A percentile compares a stretch with the other conserved stretches of the same genome.
Evolutionary conservation across 2,888 invertebrate species (phyloP).

Genomic region (Trissolcus brochymenae): DNA sequence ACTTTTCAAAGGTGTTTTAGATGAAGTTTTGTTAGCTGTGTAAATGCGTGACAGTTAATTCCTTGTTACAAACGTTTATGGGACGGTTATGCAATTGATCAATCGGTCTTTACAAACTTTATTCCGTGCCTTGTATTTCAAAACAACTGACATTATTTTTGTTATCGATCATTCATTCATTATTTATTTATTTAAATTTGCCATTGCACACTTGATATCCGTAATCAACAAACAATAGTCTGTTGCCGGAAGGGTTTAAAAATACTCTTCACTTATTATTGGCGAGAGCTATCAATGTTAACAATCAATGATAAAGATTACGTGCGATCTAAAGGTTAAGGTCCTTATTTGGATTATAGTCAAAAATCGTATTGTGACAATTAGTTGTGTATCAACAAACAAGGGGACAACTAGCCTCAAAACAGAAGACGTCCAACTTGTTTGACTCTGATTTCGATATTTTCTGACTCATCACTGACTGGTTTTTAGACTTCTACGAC

Average conservation of each 20-base stretch:
- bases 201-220: neutral
- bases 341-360: slow-evolving; percentile 27
- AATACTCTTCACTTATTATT: slow-evolving; percentile 4
- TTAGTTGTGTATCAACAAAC: slow-evolving; percentile 1
- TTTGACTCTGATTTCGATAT: neutral
- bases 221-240: neutral
- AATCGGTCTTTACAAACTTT: neutral
- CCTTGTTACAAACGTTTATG: slow-evolving; percentile 13
- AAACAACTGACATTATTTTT: neutral
- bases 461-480: no score
- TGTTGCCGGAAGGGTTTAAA: slow-evolving; percentile 37
- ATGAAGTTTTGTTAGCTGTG: slow-evolving; percentile 1
- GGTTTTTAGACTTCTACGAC: slow-evolving; percentile 90
- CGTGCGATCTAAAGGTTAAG: slow-evolving; percentile 42
- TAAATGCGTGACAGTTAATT: slow-evolving; percentile 7
- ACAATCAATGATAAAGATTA: slow-evolving; percentile 31
- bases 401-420: no score
- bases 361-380: slow-evolving; percentile 26
- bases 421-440: neutral
- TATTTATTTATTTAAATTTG: neutral
- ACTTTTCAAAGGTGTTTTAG: slow-evolving; percentile 23
- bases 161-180: neutral
- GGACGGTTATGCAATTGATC: slow-evolving; percentile 28
- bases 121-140: neutral
- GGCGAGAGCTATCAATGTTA: slow-evolving; percentile 30